Evolutionary conservation across 2,113 vertebrate genomes (phyloP).

Genomic region (Onychorhynchus coronatus): DNA sequence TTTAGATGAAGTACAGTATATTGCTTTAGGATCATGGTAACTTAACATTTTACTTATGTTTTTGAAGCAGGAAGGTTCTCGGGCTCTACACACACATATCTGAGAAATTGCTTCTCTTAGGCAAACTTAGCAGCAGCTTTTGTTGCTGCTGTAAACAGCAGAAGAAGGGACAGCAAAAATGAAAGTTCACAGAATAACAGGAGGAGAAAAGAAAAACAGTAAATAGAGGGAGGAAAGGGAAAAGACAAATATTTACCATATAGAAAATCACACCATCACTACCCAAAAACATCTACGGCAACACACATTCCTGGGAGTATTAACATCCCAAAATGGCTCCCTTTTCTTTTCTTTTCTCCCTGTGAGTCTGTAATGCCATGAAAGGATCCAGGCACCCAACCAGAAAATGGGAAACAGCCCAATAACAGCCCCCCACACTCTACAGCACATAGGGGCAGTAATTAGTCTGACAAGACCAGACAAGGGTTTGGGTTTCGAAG

Average conservation of each 20-base stretch:
- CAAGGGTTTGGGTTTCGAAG: background rate
- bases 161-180: background rate
- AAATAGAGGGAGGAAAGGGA: rapidly evolving
- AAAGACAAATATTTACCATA: background rate
- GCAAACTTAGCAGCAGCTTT: background rate
- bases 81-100: background rate
- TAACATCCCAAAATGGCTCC: background rate
- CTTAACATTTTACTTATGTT: background rate
- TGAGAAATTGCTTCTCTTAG: background rate
- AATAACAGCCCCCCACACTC: background rate
- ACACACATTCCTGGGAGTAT: background rate
- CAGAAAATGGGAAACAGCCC: background rate
- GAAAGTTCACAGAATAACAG: background rate
- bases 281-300: background rate
- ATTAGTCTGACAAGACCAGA: background rate
- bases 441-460: background rate
- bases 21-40: background rate
- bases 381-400: background rate
- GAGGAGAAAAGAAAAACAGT: background rate
- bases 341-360: background rate
- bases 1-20: slow-evolving; percentile 4
- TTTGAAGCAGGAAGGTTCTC: background rate
- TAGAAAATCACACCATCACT: background rate
- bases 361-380: background rate
- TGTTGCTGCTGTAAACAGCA: background rate